phyloP scores from a whole-genome alignment of 2,113 vertebrate species.

The Larimichthys polyactis region DNA sequence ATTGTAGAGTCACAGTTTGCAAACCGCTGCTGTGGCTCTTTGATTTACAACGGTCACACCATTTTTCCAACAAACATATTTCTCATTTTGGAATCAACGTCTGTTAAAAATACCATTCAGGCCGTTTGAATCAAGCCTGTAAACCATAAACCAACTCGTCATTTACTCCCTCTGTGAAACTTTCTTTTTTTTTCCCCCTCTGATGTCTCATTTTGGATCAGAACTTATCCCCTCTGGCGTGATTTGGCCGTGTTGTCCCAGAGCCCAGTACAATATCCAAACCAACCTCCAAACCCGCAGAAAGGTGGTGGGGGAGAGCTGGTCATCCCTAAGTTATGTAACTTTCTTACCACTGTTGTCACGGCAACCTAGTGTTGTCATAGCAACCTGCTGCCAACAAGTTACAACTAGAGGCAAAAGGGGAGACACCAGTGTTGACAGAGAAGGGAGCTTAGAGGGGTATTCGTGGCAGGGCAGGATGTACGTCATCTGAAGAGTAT shows the following conservation, averaged over 20 bases:
- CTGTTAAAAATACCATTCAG: constrained; percentile 1
- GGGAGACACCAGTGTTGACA: constrained; percentile 56
- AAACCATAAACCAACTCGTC: constrained; percentile 34
- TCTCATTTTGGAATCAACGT: constrained; percentile 21
- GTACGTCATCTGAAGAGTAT: constrained; percentile 52
- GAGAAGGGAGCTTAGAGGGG: constrained; percentile 15
- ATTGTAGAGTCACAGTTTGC: background rate
- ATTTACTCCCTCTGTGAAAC: constrained; percentile 18
- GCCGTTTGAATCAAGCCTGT: background rate
- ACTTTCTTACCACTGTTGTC: constrained; percentile 29
- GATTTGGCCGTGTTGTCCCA: constrained; percentile 19
- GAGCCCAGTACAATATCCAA: constrained; percentile 44
- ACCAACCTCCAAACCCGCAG: constrained; percentile 40
- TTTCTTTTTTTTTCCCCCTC: background rate
- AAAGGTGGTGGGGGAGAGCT: background rate
- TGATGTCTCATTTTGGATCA: constrained; percentile 40
- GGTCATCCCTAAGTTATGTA: constrained; percentile 65
- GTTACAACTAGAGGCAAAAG: constrained; percentile 38
- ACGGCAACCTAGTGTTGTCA: constrained; percentile 49
- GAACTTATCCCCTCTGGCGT: background rate
- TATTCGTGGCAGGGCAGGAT: constrained; percentile 26
- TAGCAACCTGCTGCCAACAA: constrained; percentile 61
- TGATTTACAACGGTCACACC: background rate
- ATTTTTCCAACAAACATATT: constrained; percentile 9
- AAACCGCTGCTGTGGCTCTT: background rate